Percentiles rank a stretch among this genome's conserved stretches.
Conservation (phyloP, 2,888 invertebrate genomes). For the Mantis religiosa region DNA sequence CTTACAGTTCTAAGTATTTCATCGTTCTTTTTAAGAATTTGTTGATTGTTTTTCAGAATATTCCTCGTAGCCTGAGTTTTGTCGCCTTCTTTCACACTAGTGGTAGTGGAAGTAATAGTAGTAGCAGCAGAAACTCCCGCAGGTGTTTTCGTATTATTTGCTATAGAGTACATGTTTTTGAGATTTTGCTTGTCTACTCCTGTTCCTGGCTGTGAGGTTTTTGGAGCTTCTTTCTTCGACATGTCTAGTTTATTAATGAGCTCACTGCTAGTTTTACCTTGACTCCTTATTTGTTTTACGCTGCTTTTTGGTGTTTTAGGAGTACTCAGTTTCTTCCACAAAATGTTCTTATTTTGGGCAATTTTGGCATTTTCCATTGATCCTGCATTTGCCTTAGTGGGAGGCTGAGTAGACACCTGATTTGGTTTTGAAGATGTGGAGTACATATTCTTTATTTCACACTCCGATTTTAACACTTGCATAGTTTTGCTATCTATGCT, state of each 20-base stretch:
- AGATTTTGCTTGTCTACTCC: neutral
- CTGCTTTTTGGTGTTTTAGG: neutral
- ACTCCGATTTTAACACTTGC: neutral
- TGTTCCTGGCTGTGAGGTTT: neutral
- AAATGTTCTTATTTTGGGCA: neutral
- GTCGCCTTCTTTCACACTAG: neutral
- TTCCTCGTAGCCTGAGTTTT: neutral
- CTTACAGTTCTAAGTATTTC: slow-evolving; percentile 13
- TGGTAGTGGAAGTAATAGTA: neutral
- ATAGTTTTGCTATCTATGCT: neutral
- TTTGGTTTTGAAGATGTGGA: neutral
- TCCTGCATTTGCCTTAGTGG: neutral
- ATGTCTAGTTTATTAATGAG: neutral
- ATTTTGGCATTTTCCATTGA: neutral
- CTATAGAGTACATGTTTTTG: too few species aligned
- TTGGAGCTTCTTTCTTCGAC: neutral
- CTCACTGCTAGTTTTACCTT: neutral
- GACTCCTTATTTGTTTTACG: neutral
- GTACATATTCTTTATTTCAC: neutral
- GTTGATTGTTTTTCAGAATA: slow-evolving; percentile 20
- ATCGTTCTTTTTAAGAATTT: slow-evolving; percentile 27
- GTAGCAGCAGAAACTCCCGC: neutral
- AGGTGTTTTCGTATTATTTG: neutral
- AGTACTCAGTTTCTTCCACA: neutral
- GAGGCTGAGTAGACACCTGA: neutral